Base-by-base conservation (phyloP, 2,113 vertebrate species). In the Dicaeum eximium region DNA sequence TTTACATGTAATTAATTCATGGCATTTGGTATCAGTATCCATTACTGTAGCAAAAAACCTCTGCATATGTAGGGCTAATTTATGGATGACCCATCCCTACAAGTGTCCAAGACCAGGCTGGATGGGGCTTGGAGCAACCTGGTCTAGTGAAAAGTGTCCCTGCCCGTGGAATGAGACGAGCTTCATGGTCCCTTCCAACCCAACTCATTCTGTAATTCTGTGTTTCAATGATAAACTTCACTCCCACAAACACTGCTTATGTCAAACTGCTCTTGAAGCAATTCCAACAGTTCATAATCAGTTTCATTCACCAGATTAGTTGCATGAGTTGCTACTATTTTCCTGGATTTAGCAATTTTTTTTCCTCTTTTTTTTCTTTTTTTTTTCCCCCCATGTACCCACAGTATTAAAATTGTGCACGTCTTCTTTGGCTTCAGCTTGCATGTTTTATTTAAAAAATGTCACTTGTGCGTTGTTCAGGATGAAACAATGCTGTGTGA, bases 381-480 rank as follows among this genome's bases (percentile, higher is more conserved):
- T 7, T 24, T 27, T 27, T 37, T 22, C 9, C 1, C 2, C 0
- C 3, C 2, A 16, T 17, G 10, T 27, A 15, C 11, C 4, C n/a
- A 10, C 7, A 37, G 2, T 38, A 50, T 45, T 67, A 72, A 80
- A 91, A 44, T 33, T 24, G 1, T 33, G 15, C 35, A 20, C 0
- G 0, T 25, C 42, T 80, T 62, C 30, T 73, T 88, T 51, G 40
- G 6, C 44, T 89, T 87, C 51, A 18, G 22, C 14, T 82, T 35
- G 12, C 15, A 30, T 13, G 5, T 35, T 81, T 79, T 60, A 67
- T 44, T 84, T 71, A 22, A 15, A 42, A 80, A 67, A 42, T 21
- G 11, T 20, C 53, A 44, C 22, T 73, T 66, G 3, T 31, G 6
- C 25, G 11, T 50, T 61, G 25, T 9, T 88, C 27, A 33, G 8